Evolutionary conservation across 1,140 invertebrate genomes (phyloP), one percentile per base, ranked within the genome.

Genomic region (Penaeus indicus): DNA sequence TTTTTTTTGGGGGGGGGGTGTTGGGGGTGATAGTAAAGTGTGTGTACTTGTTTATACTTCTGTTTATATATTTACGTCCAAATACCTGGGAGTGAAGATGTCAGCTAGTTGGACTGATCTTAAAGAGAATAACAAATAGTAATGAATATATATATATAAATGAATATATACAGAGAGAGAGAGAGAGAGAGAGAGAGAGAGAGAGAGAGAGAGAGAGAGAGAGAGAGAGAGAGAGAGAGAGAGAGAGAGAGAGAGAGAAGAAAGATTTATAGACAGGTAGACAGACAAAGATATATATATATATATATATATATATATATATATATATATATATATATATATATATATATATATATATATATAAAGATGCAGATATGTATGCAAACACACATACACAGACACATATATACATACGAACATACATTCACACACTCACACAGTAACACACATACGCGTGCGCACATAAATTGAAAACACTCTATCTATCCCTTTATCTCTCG

Each of bases 111-210:
- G n/a, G n/a, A n/a, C n/a, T n/a, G n/a, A n/a, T n/a, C n/a, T n/a
- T n/a, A n/a, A n/a, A n/a, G n/a, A n/a, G n/a, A n/a, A n/a, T n/a
- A n/a, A n/a, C n/a, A n/a, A n/a, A n/a, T n/a, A n/a, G n/a, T n/a
- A n/a, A n/a, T n/a, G n/a, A n/a, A n/a, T n/a, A n/a, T n/a, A n/a
- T n/a, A n/a, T n/a, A n/a, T n/a, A n/a, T n/a, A n/a, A n/a, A n/a
- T n/a, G n/a, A n/a, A n/a, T n/a, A n/a, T n/a, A n/a, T n/a, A n/a
- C n/a, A n/a, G n/a, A n/a, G n/a, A n/a, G n/a, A n/a, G n/a, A n/a
- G n/a, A n/a, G 75, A 77, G 75, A 77, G 75, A 77, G 75, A 77
- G 75, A 77, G 75, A 77, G 75, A 77, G 75, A 77, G 75, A 77
- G 75, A 77, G 75, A 77, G 75, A 77, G 75, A 77, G 75, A 77